Evolutionary conservation across 2,113 vertebrate species (phyloP).

Genomic region (Heterotilapia buettikoferi): DNA sequence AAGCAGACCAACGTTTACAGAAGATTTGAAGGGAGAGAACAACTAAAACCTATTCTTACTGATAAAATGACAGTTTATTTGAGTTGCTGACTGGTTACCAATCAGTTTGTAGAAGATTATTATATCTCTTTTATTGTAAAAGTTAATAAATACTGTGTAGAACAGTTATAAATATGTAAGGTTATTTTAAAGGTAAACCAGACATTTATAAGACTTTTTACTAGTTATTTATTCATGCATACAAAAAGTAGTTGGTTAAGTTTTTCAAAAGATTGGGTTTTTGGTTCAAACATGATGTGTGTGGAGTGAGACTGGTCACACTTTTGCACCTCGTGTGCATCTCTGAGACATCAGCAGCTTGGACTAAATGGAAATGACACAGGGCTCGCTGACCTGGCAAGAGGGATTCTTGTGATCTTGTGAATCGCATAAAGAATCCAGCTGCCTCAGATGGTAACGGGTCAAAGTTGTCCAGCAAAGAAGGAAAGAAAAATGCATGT

Average conservation of each 20-base stretch:
- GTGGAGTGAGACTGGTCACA: neutral
- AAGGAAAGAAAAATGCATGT: neutral
- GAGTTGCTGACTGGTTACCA: neutral
- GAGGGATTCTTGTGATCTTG: neutral
- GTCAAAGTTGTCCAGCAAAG: neutral
- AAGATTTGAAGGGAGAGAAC: neutral
- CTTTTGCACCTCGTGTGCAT: neutral
- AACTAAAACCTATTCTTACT: neutral
- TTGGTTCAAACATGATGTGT: neutral
- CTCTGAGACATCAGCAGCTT: neutral
- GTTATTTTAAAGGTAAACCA: neutral
- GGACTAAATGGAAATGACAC: neutral
- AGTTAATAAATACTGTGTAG: neutral
- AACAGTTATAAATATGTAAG: neutral
- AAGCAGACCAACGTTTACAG: accelerated
- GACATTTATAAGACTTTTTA: neutral
- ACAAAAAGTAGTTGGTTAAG: accelerated
- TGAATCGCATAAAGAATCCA: neutral
- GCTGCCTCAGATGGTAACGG: neutral
- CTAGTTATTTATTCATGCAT: neutral
- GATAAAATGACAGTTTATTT: neutral
- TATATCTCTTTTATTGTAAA: neutral
- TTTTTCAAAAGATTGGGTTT: neutral
- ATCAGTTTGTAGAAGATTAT: neutral
- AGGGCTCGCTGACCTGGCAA: neutral